A percentile compares a stretch with the other conserved stretches of the same genome.
Conservation (phyloP, 2,113 vertebrate genomes). For the Pluvianellus socialis region DNA sequence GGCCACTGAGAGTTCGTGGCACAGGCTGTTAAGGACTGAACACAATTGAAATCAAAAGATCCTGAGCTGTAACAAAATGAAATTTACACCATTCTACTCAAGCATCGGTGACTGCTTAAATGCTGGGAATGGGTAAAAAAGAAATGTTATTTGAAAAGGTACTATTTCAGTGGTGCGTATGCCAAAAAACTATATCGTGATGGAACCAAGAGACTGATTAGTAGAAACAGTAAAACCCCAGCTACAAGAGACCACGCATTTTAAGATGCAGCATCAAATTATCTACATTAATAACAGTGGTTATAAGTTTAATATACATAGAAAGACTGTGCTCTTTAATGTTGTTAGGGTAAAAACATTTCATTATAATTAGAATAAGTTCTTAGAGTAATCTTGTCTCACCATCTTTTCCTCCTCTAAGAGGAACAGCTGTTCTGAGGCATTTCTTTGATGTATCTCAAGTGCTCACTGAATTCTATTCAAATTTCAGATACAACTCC, state of each 20-base stretch:
- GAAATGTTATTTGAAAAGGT: neutral
- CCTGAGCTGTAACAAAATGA: neutral
- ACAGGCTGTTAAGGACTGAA: neutral
- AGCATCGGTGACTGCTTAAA: neutral
- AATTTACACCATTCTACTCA: neutral
- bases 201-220: neutral
- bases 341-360: neutral
- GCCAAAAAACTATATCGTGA: neutral
- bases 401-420: neutral
- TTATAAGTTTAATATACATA: neutral
- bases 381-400: neutral
- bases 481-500: slow-evolving; percentile 81
- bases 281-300: neutral
- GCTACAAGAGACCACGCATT: neutral
- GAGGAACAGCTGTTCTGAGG: neutral
- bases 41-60: neutral
- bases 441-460: neutral
- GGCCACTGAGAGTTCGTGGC: neutral
- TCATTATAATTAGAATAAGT: neutral
- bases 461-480: slow-evolving; percentile 1
- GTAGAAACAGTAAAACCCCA: neutral
- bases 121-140: neutral
- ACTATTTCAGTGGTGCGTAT: neutral
- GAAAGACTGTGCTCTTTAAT: neutral
- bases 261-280: neutral